Percentiles rank a stretch among this genome's conserved stretches.
Evolutionary conservation across 2,888 invertebrate species (phyloP).

Genomic region (Dicyrtomina minuta): DNA sequence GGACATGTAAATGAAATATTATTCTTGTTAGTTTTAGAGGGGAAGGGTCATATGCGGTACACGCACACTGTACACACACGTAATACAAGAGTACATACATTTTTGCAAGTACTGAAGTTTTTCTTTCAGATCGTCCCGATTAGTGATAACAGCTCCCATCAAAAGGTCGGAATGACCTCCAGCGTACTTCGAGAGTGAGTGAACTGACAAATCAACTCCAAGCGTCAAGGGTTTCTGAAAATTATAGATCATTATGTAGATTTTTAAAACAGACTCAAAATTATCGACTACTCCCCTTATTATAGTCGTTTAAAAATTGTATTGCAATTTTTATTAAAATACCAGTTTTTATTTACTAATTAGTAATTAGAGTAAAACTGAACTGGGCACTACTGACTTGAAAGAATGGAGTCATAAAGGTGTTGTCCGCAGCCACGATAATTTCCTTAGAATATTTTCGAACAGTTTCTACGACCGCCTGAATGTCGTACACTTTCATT

Average conservation of each 20-base stretch:
- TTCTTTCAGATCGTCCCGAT: constrained; percentile 68
- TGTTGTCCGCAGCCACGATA: constrained; percentile 63
- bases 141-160: constrained; percentile 86
- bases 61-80: too few relatives aligned
- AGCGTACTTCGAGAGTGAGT: constrained; percentile 96
- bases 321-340: neutral
- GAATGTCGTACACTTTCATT: constrained; percentile 62
- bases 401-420: constrained; percentile 62
- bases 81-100: too few relatives aligned
- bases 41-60: too few relatives aligned
- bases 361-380: neutral
- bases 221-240: constrained; percentile 72
- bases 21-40: too few relatives aligned
- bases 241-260: too few relatives aligned
- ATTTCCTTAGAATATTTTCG: constrained; percentile 55
- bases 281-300: too few relatives aligned
- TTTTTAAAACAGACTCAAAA: too few relatives aligned
- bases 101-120: constrained; percentile 83
- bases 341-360: neutral
- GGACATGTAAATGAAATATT: too few relatives aligned
- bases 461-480: constrained; percentile 57
- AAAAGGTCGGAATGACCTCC: constrained; percentile 97
- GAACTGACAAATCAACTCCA: constrained; percentile 86
- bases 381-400: too few relatives aligned
- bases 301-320: neutral